Percentiles rank a stretch among this genome's conserved stretches.
Evolutionary conservation across 2,797 vertebrate species (phyloP).

Genomic region (Crax fasciolata): DNA sequence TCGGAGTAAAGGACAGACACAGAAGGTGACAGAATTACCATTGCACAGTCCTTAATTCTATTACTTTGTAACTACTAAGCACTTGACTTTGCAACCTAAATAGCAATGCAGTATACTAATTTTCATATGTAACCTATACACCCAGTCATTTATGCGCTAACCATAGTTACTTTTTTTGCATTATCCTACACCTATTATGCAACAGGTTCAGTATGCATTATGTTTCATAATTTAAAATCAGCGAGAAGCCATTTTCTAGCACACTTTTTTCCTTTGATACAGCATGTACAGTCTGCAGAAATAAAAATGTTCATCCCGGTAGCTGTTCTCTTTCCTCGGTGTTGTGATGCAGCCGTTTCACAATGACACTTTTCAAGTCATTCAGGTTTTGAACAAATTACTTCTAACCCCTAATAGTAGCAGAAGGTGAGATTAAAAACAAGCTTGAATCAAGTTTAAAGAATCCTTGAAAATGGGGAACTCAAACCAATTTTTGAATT

Average conservation of each 20-base stretch:
- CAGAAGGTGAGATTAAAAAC: background rate
- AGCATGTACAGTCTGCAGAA: background rate
- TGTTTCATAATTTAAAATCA: background rate
- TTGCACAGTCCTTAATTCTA: background rate
- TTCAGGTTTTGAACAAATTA: background rate
- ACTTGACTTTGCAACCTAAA: background rate
- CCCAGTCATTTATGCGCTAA: accelerated
- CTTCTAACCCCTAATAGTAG: background rate
- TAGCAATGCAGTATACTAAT: background rate
- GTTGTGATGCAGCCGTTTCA: accelerated
- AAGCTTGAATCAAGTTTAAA: background rate
- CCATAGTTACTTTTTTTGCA: background rate
- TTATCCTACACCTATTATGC: background rate
- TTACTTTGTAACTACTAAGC: background rate
- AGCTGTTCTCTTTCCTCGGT: background rate
- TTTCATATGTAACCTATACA: background rate
- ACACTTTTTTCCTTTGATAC: background rate
- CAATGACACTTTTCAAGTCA: background rate
- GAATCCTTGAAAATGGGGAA: background rate
- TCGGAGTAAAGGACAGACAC: background rate
- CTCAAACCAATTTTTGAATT: background rate
- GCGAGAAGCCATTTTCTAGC: background rate
- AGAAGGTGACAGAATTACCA: background rate
- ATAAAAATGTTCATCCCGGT: background rate
- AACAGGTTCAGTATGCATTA: background rate